Evolutionary conservation across 1,140 invertebrate genomes (phyloP).

Genomic region (Drusus annulatus): DNA sequence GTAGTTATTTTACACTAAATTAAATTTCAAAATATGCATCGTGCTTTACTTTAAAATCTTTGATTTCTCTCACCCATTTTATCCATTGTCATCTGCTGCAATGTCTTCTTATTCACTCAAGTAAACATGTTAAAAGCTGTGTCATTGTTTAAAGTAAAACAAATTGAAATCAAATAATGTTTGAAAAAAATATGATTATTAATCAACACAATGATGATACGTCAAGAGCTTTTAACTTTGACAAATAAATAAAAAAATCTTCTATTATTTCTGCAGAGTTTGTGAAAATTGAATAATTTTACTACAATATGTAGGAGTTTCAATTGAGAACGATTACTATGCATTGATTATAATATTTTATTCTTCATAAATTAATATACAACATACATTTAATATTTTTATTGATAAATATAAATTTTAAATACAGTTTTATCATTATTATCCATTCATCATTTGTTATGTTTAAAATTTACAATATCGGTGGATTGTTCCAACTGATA

Average conservation of each 20-base stretch:
- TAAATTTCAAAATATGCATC: conserved; percentile 56
- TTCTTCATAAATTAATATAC: conserved; percentile 10
- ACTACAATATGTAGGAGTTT: background rate
- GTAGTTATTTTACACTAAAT: conserved; percentile 55
- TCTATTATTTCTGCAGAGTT: too few species aligned
- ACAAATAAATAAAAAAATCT: too few species aligned
- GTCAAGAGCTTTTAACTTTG: too few species aligned
- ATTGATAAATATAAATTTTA: background rate
- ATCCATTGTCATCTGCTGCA: conserved; percentile 48
- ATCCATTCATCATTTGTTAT: background rate
- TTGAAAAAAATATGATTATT: too few species aligned
- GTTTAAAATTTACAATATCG: background rate
- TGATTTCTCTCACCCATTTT: conserved; percentile 53
- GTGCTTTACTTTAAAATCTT: conserved; percentile 57
- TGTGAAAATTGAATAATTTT: too few species aligned
- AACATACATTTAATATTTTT: background rate
- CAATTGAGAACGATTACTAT: conserved; percentile 1
- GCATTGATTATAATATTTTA: conserved; percentile 15
- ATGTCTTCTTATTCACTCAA: conserved; percentile 35
- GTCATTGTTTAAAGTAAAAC: background rate
- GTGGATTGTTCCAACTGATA: conserved; percentile 12
- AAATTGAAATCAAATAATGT: background rate
- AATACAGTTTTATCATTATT: conserved; percentile 10
- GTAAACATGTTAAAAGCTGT: conserved; percentile 16
- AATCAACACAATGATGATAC: too few species aligned